Evolutionary conservation across 2,113 vertebrate genomes (phyloP).

Genomic region (Electrona antarctica): DNA sequence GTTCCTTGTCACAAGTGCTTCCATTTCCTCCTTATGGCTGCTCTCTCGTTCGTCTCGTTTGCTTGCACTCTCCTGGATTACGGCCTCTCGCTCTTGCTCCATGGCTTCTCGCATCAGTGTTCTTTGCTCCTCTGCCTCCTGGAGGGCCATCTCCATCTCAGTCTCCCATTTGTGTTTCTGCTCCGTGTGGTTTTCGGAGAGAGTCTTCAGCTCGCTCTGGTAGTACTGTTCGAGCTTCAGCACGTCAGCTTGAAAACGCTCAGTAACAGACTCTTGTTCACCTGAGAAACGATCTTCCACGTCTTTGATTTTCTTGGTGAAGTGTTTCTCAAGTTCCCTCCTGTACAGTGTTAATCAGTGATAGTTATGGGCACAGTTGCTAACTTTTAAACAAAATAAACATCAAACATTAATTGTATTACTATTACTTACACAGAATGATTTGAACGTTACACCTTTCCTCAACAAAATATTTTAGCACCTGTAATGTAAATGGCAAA

Average conservation of each 20-base stretch:
- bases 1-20: constrained; percentile 73
- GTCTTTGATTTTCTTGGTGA: constrained; percentile 82
- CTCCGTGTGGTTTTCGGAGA: constrained; percentile 70
- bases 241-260: constrained; percentile 77
- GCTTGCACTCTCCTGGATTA: constrained; percentile 58
- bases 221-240: constrained; percentile 77
- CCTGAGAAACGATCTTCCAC: constrained; percentile 82
- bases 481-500: too few relatives aligned
- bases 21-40: constrained; percentile 72
- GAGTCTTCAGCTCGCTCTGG: constrained; percentile 74
- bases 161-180: constrained; percentile 84
- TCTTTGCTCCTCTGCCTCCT: constrained; percentile 63
- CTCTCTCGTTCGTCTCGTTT: constrained; percentile 79
- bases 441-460: not conserved
- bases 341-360: constrained; percentile 83
- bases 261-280: constrained; percentile 78
- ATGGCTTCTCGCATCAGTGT: constrained; percentile 60
- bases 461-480: too few relatives aligned
- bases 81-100: constrained; percentile 21
- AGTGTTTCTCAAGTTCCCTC: constrained; percentile 85
- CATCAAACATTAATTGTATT: not conserved
- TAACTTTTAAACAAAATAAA: not conserved
- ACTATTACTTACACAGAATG: not conserved
- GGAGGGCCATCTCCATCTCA: constrained; percentile 75
- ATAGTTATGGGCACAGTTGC: constrained; percentile 45